Evolutionary conservation across 2,797 vertebrate species (phyloP), one percentile per base, ranked within the genome.

Genomic region (Austrolebias charrua): DNA sequence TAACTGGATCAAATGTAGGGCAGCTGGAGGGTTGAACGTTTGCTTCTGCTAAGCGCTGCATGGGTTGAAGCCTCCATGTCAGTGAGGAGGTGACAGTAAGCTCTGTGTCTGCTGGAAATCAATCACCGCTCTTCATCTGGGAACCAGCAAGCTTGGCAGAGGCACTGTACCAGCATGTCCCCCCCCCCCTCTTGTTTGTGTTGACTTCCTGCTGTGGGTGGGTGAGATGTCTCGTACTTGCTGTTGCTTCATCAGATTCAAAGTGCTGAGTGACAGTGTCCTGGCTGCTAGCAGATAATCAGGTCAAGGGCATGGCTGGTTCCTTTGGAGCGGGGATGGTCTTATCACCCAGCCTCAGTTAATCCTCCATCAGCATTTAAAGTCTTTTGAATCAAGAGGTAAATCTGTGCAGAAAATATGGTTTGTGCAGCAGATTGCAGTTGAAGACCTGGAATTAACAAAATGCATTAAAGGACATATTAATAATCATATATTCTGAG

Each of bases 141-240:
- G 66, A 73, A 82, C 59, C 78, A 11, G 68, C 71, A 40, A 78
- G 71, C 76, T 81, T 87, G 84, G 86, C 86, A 82, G 65, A 14
- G 83, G 64, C 85, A 75, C 80, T 69, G 88, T 90, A 90, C 88
- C 90, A 90, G 87, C 87, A 87, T 84, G 80, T 76, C 75, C 83
- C 78, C 24, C 24, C n/a, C 63, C 69, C 70, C 78, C 70, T 76
- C 74, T 68, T 76, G 49, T 75, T 73, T 73, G 69, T 80, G 81
- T 85, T 84, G 78, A 74, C 69, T 69, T n/a, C 40, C 47, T 62
- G 1, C 55, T 61, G 46, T 53, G 44, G 20, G 63, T 63, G 52
- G 46, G 51, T 55, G 64, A 40, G 71, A 60, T 58, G 67, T 69
- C 58, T 71, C 64, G 66, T 73, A 61, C 47, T 69, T 4, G 20